Conservation (phyloP, 1,140 invertebrate species). For the Rhopalosiphum padi region DNA sequence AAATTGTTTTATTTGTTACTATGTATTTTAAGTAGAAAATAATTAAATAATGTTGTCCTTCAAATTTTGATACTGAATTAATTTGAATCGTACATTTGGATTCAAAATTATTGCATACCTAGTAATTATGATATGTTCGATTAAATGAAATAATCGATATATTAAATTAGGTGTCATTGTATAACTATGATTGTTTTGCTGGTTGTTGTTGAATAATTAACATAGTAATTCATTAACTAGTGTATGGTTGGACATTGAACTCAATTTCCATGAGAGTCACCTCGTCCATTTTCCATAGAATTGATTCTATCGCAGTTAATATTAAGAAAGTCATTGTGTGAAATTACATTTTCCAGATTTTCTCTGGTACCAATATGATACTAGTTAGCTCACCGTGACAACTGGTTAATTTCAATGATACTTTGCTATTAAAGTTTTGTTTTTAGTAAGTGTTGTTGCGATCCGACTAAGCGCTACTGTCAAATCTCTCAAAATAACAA, state of each 20-base stretch:
- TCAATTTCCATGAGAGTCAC: neutral
- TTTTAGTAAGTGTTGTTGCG: neutral
- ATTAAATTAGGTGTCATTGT: no score
- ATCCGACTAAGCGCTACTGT: neutral
- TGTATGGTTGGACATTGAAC: neutral
- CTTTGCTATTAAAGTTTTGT: neutral
- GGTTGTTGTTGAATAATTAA: no score
- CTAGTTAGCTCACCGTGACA: neutral
- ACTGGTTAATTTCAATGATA: neutral
- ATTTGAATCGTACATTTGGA: no score
- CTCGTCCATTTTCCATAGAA: neutral
- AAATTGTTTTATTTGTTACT: no score
- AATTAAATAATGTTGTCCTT: no score
- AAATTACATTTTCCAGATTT: neutral
- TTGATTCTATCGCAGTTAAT: neutral
- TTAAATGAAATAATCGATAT: no score
- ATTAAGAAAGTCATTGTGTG: neutral
- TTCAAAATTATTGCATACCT: no score
- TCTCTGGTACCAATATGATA: neutral
- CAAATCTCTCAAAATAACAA: neutral
- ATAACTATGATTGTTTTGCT: no score
- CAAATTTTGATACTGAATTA: no score
- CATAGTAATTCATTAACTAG: no score
- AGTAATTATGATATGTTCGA: no score
- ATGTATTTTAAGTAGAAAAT: no score